A percentile compares a stretch with the other conserved stretches of the same genome.
Evolutionary conservation across 2,888 invertebrate species (phyloP).

Genomic region (Monopis laevigella): DNA sequence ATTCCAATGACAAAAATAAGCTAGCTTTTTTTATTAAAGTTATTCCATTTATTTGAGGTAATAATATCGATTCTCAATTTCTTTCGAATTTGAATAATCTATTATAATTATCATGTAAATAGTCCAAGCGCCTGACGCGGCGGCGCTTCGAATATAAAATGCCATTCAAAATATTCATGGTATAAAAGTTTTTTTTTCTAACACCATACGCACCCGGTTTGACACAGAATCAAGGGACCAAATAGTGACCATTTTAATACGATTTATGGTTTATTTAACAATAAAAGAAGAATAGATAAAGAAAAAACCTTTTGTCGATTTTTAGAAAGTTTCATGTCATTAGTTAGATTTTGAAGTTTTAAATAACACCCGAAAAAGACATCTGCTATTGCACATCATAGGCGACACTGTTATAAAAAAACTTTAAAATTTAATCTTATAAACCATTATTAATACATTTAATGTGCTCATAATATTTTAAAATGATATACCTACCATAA

Average conservation of each 20-base stretch:
- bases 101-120: constrained; percentile 48
- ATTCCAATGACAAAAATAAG: no score
- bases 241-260: constrained; percentile 53
- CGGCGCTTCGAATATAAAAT: constrained; percentile 43
- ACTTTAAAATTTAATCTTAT: no score
- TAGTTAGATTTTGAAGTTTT: constrained; percentile 45
- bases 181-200: constrained; percentile 28
- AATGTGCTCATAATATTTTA: no score
- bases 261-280: constrained; percentile 66
- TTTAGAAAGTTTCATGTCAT: constrained; percentile 32
- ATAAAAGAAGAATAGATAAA: constrained; percentile 44
- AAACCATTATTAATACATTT: no score
- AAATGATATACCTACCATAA: no score
- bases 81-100: constrained; percentile 34
- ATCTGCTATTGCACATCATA: no score
- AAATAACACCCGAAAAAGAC: constrained; percentile 24
- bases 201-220: constrained; percentile 31
- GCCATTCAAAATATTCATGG: constrained; percentile 37
- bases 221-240: constrained; percentile 39
- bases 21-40: no score
- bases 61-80: constrained; percentile 2
- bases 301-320: constrained; percentile 26
- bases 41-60: no score
- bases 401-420: no score
- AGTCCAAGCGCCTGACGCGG: constrained; percentile 45